Conservation (phyloP, 1,140 invertebrate species). For the Homarus americanus region DNA sequence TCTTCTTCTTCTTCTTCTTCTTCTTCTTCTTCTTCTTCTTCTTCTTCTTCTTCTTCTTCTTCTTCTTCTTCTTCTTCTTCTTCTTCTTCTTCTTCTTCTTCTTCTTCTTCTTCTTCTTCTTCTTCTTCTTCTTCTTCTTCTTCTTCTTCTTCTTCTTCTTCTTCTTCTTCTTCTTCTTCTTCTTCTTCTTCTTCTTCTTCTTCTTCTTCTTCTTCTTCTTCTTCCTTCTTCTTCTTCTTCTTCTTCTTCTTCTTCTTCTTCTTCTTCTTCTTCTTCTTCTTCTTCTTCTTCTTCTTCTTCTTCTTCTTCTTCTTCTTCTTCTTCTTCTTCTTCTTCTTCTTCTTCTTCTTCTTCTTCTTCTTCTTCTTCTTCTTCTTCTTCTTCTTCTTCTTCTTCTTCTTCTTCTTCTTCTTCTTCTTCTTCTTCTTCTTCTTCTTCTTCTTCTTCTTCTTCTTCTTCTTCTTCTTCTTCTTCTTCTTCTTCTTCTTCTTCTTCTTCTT, state of each 20-base stretch:
- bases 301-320: not conserved
- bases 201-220: conserved; percentile 16
- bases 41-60: too few species aligned
- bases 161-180: conserved; percentile 19
- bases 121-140: conserved; percentile 22
- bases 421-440: too few species aligned
- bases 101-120: conserved; percentile 25
- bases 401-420: not conserved
- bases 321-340: not conserved
- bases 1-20: not conserved
- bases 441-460: not conserved
- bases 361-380: not conserved
- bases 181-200: conserved; percentile 17
- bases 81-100: not conserved
- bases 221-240: not conserved
- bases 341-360: not conserved
- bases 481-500: not conserved
- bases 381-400: not conserved
- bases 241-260: not conserved
- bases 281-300: not conserved
- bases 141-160: conserved; percentile 16
- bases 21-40: too few species aligned
- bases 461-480: not conserved
- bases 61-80: not conserved
- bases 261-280: not conserved